A percentile compares a stretch with the other conserved stretches of the same genome.
phyloP scores from a whole-genome alignment of 2,113 vertebrate species.

The Ctenodactylus gundi region DNA sequence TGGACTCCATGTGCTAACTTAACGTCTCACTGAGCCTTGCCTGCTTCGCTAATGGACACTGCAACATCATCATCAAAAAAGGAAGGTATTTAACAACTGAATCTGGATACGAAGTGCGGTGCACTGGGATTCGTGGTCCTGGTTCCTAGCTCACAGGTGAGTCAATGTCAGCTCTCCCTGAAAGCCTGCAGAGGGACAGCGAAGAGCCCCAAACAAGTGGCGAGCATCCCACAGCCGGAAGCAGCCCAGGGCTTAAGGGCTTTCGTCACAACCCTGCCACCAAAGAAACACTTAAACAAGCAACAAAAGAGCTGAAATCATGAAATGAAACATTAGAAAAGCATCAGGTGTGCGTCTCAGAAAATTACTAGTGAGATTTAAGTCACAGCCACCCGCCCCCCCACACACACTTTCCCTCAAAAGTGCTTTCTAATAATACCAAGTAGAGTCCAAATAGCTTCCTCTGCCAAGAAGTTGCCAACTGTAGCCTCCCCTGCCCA shows the following conservation, averaged over 20 bases:
- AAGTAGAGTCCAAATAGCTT: conserved; percentile 51
- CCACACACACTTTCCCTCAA: conserved; percentile 57
- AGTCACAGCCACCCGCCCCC: conserved; percentile 1
- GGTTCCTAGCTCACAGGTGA: neutral
- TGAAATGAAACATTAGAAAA: conserved; percentile 22
- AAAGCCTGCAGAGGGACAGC: neutral
- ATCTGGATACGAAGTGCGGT: neutral
- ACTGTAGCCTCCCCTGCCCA: neutral
- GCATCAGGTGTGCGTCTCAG: conserved; percentile 3
- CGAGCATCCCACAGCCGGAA: no score
- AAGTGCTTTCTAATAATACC: conserved; percentile 69
- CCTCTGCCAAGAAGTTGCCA: conserved; percentile 35
- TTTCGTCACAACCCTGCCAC: neutral
- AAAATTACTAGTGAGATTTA: conserved; percentile 26
- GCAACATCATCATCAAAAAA: neutral
- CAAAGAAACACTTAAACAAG: neutral
- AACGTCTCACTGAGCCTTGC: neutral
- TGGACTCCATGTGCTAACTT: neutral
- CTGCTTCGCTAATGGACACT: neutral
- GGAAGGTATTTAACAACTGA: neutral
- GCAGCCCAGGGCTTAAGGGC: neutral
- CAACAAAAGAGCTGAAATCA: neutral
- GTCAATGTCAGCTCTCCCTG: neutral
- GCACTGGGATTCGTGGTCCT: neutral
- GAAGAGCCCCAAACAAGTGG: neutral